A percentile compares a stretch with the other conserved stretches of the same genome.
These are phyloP conservation scores for Microtus oregoni DNA, from an alignment of 2,113 vertebrate genomes.

Conservation along the genomic window DNA sequence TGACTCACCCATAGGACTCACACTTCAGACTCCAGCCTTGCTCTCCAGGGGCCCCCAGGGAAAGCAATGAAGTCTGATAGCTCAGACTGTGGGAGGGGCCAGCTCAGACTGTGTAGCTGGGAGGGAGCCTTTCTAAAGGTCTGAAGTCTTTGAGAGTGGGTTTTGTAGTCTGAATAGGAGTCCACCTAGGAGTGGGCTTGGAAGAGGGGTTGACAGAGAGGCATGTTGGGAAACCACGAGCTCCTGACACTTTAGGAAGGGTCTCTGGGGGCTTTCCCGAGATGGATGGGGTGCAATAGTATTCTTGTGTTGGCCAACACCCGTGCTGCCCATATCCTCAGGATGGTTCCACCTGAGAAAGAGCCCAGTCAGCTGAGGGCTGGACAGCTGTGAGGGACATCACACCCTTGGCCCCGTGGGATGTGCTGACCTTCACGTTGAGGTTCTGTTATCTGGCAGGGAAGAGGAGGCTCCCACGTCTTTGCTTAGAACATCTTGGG, in stretches of 20 bases:
- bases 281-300: not conserved
- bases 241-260: not conserved
- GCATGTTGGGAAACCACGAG: not conserved
- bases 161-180: conserved; percentile 35
- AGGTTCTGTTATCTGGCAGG: not conserved
- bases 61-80: not conserved
- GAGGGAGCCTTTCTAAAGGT: not conserved
- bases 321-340: not conserved
- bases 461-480: not conserved
- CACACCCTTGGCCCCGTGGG: not conserved
- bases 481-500: not conserved
- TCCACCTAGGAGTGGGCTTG: not conserved
- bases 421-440: not conserved
- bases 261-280: not conserved
- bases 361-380: rapidly evolving
- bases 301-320: not conserved
- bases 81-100: not conserved
- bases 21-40: not conserved
- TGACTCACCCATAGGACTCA: conserved; percentile 69
- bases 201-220: not conserved
- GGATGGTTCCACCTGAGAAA: not conserved
- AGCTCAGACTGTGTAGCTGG: not conserved
- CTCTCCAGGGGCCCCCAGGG: not conserved
- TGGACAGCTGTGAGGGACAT: rapidly evolving
- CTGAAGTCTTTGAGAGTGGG: not conserved